Percentiles rank a stretch among this genome's conserved stretches.
Evolutionary conservation across 92 coral and sea anemone species (phyloP).

Genomic region (Palythoa grandiflora): DNA sequence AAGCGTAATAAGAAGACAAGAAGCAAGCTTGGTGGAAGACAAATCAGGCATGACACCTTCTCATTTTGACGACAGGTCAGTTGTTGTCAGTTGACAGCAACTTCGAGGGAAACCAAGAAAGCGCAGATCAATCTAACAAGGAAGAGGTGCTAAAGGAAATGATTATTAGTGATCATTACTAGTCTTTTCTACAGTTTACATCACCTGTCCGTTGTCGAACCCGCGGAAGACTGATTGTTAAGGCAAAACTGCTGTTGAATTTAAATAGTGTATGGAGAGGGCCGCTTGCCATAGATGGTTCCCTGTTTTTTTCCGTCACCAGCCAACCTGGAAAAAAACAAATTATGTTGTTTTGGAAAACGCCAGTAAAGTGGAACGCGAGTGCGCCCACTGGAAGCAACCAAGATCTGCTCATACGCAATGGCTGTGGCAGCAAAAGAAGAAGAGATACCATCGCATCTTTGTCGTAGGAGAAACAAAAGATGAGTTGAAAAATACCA

Average conservation of each 20-base stretch:
- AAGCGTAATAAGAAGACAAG: background rate
- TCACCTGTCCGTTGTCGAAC: no score
- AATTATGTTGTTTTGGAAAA: background rate
- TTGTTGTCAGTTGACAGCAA: no score
- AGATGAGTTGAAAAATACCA: no score
- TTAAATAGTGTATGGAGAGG: no score
- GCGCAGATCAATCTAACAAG: background rate
- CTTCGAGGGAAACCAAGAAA: slow-evolving; percentile 3
- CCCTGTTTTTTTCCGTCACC: slow-evolving; percentile 24
- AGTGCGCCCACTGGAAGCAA: slow-evolving; percentile 52
- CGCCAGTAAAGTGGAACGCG: background rate
- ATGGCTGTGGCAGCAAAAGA: slow-evolving; percentile 44
- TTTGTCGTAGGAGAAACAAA: no score
- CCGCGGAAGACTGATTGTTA: no score
- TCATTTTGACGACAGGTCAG: slow-evolving; percentile 5
- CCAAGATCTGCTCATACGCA: slow-evolving; percentile 53
- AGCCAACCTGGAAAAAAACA: slow-evolving; percentile 23
- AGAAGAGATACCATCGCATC: no score
- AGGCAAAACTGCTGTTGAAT: no score
- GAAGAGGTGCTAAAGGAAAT: slow-evolving; percentile 8
- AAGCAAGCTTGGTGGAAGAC: no score
- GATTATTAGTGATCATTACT: slow-evolving; percentile 14
- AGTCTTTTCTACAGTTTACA: background rate
- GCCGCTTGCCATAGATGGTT: background rate
- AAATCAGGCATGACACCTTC: no score